phyloP scores from a whole-genome alignment of 2,888 invertebrate species.

The Pseudococcus viburni region DNA sequence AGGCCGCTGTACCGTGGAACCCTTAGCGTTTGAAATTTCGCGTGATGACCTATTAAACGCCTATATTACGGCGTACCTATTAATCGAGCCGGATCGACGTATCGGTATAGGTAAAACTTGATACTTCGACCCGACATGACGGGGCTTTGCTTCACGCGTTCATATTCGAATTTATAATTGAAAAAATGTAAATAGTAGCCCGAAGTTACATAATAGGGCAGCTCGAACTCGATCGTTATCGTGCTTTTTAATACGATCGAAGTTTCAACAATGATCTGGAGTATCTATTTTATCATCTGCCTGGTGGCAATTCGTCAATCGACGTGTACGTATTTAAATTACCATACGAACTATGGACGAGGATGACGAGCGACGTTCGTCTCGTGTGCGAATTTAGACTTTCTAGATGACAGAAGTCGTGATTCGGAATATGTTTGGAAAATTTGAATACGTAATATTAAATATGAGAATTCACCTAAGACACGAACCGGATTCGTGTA shows the following conservation, averaged over 20 bases:
- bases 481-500: constrained; percentile 20
- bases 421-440: constrained; percentile 19
- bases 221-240: background rate
- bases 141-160: background rate
- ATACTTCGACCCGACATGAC: background rate
- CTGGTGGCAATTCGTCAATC: constrained; percentile 2
- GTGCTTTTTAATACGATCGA: background rate
- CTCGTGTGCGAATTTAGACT: constrained; percentile 18
- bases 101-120: background rate
- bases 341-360: background rate
- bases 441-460: background rate
- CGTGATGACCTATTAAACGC: constrained; percentile 11
- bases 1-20: background rate
- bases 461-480: background rate
- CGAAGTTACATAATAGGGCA: background rate
- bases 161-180: constrained; percentile 24
- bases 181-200: constrained; percentile 43
- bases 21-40: background rate
- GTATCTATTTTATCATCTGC: background rate
- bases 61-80: background rate
- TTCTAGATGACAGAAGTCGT: constrained; percentile 25
- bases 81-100: background rate
- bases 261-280: background rate
- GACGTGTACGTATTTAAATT: background rate
- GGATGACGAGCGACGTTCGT: background rate